Evolutionary conservation across 2,797 vertebrate genomes (phyloP).

Genomic region (Falco peregrinus): DNA sequence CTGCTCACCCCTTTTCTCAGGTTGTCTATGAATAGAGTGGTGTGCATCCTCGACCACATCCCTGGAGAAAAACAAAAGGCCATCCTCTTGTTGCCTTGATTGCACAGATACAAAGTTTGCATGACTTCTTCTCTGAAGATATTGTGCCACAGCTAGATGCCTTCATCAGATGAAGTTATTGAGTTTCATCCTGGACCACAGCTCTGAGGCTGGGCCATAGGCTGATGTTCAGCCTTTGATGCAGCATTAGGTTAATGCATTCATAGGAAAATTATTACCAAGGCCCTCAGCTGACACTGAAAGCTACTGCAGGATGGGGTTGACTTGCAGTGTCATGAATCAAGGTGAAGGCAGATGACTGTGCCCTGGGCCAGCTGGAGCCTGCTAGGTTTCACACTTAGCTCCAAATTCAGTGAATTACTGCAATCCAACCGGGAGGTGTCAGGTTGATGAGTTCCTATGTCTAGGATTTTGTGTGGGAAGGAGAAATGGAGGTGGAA

Average conservation of each 20-base stretch:
- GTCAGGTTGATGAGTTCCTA: not conserved
- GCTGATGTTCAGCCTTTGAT: not conserved
- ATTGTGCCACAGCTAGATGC: not conserved
- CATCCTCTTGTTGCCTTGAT: not conserved
- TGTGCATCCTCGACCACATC: not conserved
- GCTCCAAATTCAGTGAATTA: not conserved
- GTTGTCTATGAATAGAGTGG: not conserved
- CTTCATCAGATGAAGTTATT: not conserved
- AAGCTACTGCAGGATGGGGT: not conserved
- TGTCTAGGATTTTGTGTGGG: not conserved
- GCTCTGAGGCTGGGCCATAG: not conserved
- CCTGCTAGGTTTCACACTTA: not conserved
- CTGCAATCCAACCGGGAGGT: not conserved
- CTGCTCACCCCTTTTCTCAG: not conserved
- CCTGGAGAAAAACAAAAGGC: not conserved
- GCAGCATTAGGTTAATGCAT: not conserved
- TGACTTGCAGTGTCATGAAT: not conserved
- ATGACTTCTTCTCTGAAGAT: not conserved
- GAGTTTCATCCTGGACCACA: not conserved
- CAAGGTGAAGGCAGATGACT: constrained; percentile 25
- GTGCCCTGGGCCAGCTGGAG: not conserved
- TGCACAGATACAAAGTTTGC: not conserved
- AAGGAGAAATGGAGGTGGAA: not conserved
- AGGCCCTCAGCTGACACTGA: not conserved
- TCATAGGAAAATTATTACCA: not conserved